A percentile compares a stretch with the other conserved stretches of the same genome.
Evolutionary conservation across 2,888 invertebrate species (phyloP).

Genomic region (Xestia ashworthii): DNA sequence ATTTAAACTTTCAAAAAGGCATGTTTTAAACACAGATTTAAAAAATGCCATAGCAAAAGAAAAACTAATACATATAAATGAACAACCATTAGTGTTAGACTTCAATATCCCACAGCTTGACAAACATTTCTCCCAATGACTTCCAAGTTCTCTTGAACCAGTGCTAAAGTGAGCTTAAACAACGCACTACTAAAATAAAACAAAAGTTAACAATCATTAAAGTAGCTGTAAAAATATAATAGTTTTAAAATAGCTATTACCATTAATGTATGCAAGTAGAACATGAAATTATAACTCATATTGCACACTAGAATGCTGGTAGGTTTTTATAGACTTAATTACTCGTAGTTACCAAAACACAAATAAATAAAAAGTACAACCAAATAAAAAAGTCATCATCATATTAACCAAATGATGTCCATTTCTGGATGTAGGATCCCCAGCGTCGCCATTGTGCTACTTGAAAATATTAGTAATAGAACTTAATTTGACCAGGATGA

Average conservation of each 20-base stretch:
- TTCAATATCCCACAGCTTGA: not conserved
- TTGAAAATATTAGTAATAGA: not conserved
- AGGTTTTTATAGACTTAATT: slow-evolving; percentile 15
- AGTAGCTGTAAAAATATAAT: slow-evolving; percentile 12
- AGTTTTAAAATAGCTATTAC: slow-evolving; percentile 27
- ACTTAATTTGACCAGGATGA: not conserved
- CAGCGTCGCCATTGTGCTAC: not conserved
- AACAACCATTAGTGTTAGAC: not conserved
- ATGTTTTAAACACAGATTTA: not conserved
- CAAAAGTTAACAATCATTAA: not conserved
- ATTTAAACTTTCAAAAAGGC: too few species aligned
- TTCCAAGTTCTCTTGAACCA: not conserved
- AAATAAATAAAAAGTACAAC: not conserved
- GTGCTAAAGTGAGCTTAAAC: not conserved
- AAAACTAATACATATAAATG: not conserved
- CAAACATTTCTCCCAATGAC: not conserved
- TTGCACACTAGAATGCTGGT: slow-evolving; percentile 35
- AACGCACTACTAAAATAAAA: not conserved
- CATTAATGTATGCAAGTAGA: slow-evolving; percentile 35
- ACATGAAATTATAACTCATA: slow-evolving; percentile 37
- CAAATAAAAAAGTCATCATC: not conserved
- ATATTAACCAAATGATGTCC: not conserved
- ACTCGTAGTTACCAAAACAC: not conserved
- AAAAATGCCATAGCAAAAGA: not conserved
- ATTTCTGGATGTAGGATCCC: not conserved